A percentile compares a stretch with the other conserved stretches of the same genome.
These are phyloP conservation scores for Bombus impatiens DNA, from an alignment of 1,140 invertebrate species.

Conservation along the genomic window DNA sequence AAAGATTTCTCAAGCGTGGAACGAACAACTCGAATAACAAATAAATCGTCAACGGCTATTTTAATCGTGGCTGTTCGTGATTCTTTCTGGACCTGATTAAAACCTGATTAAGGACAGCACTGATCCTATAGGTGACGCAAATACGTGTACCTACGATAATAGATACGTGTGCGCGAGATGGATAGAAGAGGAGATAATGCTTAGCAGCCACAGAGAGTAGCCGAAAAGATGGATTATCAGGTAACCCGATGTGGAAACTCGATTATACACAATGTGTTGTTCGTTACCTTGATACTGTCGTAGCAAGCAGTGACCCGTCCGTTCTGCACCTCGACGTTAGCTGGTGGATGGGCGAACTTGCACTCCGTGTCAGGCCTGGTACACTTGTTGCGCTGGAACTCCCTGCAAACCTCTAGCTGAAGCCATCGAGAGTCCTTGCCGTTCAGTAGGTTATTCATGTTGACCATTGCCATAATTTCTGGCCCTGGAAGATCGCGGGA, in stretches of 20 bases:
- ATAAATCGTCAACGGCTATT: too few species aligned
- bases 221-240: slow-evolving; percentile 12
- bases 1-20: too few species aligned
- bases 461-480: slow-evolving; percentile 93
- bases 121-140: neutral
- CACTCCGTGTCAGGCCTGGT: slow-evolving; percentile 99
- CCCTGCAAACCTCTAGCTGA: slow-evolving; percentile 99
- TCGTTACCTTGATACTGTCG: slow-evolving; percentile 99
- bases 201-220: neutral
- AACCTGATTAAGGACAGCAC: neutral
- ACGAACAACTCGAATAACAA: too few species aligned
- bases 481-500: slow-evolving; percentile 58
- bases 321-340: slow-evolving; percentile 99
- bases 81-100: too few species aligned
- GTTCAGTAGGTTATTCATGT: slow-evolving; percentile 98
- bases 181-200: neutral
- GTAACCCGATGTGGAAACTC: slow-evolving; percentile 22
- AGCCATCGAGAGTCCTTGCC: slow-evolving; percentile 99
- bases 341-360: slow-evolving; percentile 99
- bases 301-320: slow-evolving; percentile 99
- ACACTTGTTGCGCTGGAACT: slow-evolving; percentile 99
- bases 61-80: too few species aligned
- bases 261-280: slow-evolving; percentile 61
- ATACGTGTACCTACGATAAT: neutral
- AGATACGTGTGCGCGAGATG: neutral